Conservation (phyloP, 2,888 invertebrate species). For the Eurytoma californica region DNA sequence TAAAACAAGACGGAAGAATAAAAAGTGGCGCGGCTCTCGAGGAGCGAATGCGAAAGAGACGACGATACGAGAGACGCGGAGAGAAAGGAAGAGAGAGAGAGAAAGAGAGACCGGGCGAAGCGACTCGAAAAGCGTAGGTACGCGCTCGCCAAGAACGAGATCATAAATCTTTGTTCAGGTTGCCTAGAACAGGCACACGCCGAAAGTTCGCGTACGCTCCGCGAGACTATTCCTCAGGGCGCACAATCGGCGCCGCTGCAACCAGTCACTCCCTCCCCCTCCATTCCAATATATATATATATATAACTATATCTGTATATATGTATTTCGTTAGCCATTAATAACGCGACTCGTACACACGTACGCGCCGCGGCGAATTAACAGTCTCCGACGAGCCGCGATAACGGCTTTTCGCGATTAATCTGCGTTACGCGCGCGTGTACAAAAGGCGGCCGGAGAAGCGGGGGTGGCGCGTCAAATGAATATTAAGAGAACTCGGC, state of each 20-base stretch:
- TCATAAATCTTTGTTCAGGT: constrained; percentile 58
- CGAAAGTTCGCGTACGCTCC: constrained; percentile 34
- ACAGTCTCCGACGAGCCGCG: constrained; percentile 34
- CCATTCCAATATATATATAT: not conserved
- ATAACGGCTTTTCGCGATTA: constrained; percentile 68
- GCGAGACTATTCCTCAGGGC: constrained; percentile 45
- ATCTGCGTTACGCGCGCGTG: constrained; percentile 64
- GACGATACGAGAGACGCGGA: not conserved
- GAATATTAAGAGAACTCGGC: constrained; percentile 63
- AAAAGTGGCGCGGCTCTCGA: not conserved
- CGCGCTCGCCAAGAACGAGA: constrained; percentile 43
- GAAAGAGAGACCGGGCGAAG: not conserved
- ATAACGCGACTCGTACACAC: constrained; percentile 56
- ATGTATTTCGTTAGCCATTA: constrained; percentile 62
- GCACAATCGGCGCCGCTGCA: constrained; percentile 44
- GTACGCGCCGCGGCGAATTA: constrained; percentile 27
- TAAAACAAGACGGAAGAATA: no score
- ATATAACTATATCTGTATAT: constrained; percentile 53
- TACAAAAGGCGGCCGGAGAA: not conserved
- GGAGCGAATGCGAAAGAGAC: constrained; percentile 1
- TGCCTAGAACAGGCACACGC: constrained; percentile 51
- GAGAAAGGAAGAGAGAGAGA: not conserved
- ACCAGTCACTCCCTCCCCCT: not conserved
- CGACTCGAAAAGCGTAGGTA: not conserved
- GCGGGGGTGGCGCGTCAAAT: constrained; percentile 54